These are phyloP conservation scores for Tenthredo amoena DNA, from an alignment of 2,888 invertebrate species.

Conservation along the genomic window DNA sequence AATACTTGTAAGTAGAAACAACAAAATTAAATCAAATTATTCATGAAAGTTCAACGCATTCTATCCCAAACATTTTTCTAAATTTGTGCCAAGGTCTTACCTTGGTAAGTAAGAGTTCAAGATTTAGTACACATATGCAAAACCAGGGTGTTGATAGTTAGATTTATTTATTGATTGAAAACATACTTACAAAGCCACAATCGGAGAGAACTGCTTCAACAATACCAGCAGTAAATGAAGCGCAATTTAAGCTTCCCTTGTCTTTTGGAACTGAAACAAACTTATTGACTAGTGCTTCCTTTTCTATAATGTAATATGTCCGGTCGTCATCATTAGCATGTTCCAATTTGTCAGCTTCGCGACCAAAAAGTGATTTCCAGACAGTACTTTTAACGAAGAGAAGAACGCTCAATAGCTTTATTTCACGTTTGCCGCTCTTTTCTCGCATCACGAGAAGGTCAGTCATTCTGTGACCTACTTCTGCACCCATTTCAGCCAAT, in stretches of 20 bases:
- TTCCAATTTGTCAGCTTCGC: conserved; percentile 98
- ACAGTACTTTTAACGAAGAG: conserved; percentile 97
- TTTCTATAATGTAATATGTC: conserved; percentile 99
- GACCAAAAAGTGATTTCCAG: conserved; percentile 99
- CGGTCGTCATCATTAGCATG: conserved; percentile 99
- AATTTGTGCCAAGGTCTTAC: background rate
- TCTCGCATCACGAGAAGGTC: conserved; percentile 97
- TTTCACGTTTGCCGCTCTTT: conserved; percentile 95
- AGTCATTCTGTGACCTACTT: conserved; percentile 95
- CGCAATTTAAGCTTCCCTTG: conserved; percentile 98
- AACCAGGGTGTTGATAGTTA: background rate
- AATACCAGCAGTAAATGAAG: conserved; percentile 98
- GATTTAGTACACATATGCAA: background rate
- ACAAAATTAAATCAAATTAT: background rate
- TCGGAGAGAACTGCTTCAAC: conserved; percentile 97
- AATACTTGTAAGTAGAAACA: background rate
- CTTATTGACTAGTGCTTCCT: conserved; percentile 97
- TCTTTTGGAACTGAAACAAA: conserved; percentile 99
- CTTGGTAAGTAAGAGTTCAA: background rate
- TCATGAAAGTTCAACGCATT: background rate
- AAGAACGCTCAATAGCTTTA: conserved; percentile 95
- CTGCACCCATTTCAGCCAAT: conserved; percentile 95
- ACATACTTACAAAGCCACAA: conserved; percentile 94
- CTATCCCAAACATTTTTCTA: background rate
- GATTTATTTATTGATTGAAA: background rate